Evolutionary conservation across 2,888 invertebrate genomes (phyloP), one percentile per base, ranked within the genome.

Genomic region (Drosophila sordidula): DNA sequence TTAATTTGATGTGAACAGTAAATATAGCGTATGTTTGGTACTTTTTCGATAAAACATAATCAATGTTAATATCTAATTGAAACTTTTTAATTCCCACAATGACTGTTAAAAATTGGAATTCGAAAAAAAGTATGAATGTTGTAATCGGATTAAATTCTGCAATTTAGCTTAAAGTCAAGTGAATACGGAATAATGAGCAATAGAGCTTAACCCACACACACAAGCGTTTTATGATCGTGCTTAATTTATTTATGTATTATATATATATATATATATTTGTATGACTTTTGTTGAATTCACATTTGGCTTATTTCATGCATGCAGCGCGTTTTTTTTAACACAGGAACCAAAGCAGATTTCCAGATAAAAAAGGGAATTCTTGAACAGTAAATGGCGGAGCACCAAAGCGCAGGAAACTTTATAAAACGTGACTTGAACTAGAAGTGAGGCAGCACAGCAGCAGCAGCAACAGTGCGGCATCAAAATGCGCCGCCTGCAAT

Each of bases 361-460:
- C 62, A 25, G 45, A 22, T 29, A 58, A 45, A 56, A 63, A 62
- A 58, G 49, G 59, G 56, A 39, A 63, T 54, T 45, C 54, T 44
- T 26, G 36, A 44, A 67, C 54, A 65, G 80, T 68, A 73, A 73
- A 76, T 76, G 49, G 63, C 45, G 70, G 39, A 66, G 57, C 46
- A 52, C 67, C 64, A 72, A 62, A 64, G 69, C 39, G 59, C 69
- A 63, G 56, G 29, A 71, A 87, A 85, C 74, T 89, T 80, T 81
- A 69, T 63, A 75, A 70, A 73, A 89, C 90, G 89, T 89, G 87
- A 87, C 89, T 72, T 54, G 77, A 70, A 72, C 44, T 45, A 47
- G 62, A 63, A 57, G 39, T 22, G 49, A 32, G 32, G 32, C 14
- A 32, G 32, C 36, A 34, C 14, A 9, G 29, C 6, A 44, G 14